Percentiles rank a stretch among this genome's conserved stretches.
Evolutionary conservation across 2,888 invertebrate genomes (phyloP).

Genomic region (Sisyra nigra): DNA sequence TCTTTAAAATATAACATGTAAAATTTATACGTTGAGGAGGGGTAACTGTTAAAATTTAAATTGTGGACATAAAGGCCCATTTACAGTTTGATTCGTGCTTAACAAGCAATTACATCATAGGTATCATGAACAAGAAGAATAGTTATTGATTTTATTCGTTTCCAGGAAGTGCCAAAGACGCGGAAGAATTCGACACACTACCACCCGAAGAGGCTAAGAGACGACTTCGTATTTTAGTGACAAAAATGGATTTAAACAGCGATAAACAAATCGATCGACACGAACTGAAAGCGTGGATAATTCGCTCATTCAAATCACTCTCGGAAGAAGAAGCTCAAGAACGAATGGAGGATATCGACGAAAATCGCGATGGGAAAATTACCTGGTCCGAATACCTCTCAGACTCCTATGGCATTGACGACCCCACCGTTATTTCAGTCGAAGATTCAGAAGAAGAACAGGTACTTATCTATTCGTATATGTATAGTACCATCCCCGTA

Average conservation of each 20-base stretch:
- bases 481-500: too few species aligned
- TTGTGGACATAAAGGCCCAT: too few species aligned
- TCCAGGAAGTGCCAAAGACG: constrained; percentile 74
- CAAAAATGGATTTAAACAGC: constrained; percentile 75
- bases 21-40: too few species aligned
- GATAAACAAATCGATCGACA: constrained; percentile 61
- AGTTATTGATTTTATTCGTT: too few species aligned
- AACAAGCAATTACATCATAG: too few species aligned
- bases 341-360: constrained; percentile 72
- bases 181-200: constrained; percentile 80
- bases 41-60: too few species aligned
- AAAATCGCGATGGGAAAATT: constrained; percentile 61
- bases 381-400: constrained; percentile 84
- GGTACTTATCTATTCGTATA: too few species aligned
- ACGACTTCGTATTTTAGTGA: constrained; percentile 55
- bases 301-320: constrained; percentile 74
- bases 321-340: constrained; percentile 78
- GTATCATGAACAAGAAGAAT: too few species aligned
- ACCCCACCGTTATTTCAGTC: constrained; percentile 18
- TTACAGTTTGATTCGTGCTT: too few species aligned
- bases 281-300: constrained; percentile 85
- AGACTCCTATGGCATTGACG: constrained; percentile 61
- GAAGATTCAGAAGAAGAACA: constrained; percentile 9
- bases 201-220: constrained; percentile 72
- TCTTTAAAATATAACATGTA: too few species aligned